Base-by-base conservation (phyloP, 2,113 vertebrate genomes). In the Ceratotherium simum region DNA sequence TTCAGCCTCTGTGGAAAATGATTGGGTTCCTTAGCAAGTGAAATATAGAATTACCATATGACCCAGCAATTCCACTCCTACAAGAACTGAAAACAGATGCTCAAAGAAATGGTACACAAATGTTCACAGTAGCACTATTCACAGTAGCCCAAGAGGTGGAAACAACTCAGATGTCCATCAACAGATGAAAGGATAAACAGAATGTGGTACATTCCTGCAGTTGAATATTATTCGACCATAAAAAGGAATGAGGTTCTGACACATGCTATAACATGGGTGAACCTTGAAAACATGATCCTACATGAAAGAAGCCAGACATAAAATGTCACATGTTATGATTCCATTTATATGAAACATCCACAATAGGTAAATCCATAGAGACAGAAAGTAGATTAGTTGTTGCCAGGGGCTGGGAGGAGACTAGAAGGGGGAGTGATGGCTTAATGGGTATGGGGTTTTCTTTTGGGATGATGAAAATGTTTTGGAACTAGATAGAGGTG, bases 391-490 rank as follows among this genome's bases (percentile, higher is more conserved):
- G 51, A 8, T 3, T 8, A 3, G 21, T 21, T 14, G 72, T 29
- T 58, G 20, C 13, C 14, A 23, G 23, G 84, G 56, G 5, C 1
- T 18, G 10, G 18, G 4, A 23, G 29, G 20, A 20, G 29, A 70
- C 2, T 23, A 13, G 62, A 31, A 3, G 1, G 10, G 29, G 36
- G 21, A 54, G 3, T 4, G 64, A 18, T n/a, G 25, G 13, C 9
- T 11, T 36, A 29, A 3, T 2, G 78, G 33, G 8, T 17, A 8
- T 17, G 17, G 29, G 18, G 13, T 42, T 94, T 79, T 23, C n/a
- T 46, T 36, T 25, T 16, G n/a, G 56, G 60, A 6, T 10, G 42
- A 25, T 11, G 56, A 62, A 91, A 36, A 79, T 7, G 6, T 8
- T 85, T 75, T 39, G 18, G 65, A 83, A 70, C 14, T 5, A 76